Evolutionary conservation across 2,797 vertebrate genomes (phyloP), one percentile per base, ranked within the genome.

Genomic region (Benthosema pterotum): DNA sequence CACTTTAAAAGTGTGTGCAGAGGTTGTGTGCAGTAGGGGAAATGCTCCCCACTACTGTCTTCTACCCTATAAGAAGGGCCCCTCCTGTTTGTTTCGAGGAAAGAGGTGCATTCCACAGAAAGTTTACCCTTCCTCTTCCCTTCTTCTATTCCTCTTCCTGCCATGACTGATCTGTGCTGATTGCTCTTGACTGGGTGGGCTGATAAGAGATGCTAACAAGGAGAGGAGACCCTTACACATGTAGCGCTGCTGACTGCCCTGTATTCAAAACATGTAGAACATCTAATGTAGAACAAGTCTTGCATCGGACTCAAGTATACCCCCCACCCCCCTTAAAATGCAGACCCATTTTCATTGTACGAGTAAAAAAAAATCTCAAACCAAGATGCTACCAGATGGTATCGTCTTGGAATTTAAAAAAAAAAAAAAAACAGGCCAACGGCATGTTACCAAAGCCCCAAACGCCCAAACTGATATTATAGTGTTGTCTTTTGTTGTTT

Each of bases 101-200:
- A 77, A 70, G 62, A 83, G 65, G 54, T 58, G 67, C 85, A 90
- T 91, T 90, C 85, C 89, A 83, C 72, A 81, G 91, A 89, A 93
- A 91, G 88, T 91, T 91, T 91, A 88, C 72, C 60, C 77, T 14
- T 81, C 61, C 78, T 89, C 61, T 77, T 80, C 66, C 71, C 81
- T 81, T 86, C 82, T 85, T 90, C 83, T 83, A 65, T 82, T 60
- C 51, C 69, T 83, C 81, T 91, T 93, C 87, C 89, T 87, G 82
- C 86, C 76, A 71, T 50, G 2, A 50, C 83, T 78, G 77, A 91
- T 91, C 82, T 66, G 14, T 51, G 52, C 80, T 90, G 83, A 93
- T 91, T 90, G 71, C 61, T 61, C 70, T 63, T 69, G 72, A 52
- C 77, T 85, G 87, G 86, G 73, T 85, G 79, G 80, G 81, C 72